A percentile compares a stretch with the other conserved stretches of the same genome.
Conservation (phyloP, 2,113 vertebrate species). For the Cottus gobio region DNA sequence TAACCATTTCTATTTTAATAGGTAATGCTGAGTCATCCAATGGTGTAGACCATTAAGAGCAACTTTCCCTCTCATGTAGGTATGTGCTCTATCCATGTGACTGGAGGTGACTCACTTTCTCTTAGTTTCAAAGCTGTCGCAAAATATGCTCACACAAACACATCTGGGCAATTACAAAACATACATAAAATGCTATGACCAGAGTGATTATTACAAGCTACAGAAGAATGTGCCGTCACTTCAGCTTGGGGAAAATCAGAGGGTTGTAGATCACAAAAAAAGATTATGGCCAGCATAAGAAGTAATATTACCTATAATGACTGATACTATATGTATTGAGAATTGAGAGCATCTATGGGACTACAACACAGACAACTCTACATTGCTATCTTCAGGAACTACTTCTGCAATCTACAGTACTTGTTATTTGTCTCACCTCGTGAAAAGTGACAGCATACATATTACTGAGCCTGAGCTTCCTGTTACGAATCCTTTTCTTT, state of each 20-base stretch:
- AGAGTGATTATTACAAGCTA: not conserved
- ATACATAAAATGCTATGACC: not conserved
- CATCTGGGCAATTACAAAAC: not conserved
- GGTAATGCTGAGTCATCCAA: not conserved
- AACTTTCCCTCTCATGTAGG: not conserved
- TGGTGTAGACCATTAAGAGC: not conserved
- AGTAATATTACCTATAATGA: not conserved
- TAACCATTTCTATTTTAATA: not conserved
- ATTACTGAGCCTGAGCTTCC: constrained; percentile 78
- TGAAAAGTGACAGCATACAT: constrained; percentile 82
- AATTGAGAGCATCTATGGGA: not conserved
- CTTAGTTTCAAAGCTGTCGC: not conserved
- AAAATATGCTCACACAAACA: not conserved
- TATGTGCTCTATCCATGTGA: not conserved
- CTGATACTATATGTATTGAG: not conserved
- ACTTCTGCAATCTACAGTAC: constrained; percentile 22
- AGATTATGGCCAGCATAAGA: not conserved
- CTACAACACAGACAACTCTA: constrained; percentile 2
- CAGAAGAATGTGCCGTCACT: not conserved
- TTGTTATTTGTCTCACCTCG: constrained; percentile 80
- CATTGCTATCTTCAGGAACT: constrained; percentile 7
- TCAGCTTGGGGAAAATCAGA: not conserved
- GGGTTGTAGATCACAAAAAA: not conserved
- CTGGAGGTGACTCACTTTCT: not conserved
- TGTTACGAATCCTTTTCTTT: constrained; percentile 82